Conservation (phyloP, 2,888 invertebrate species). For the Aporophyla nigra region DNA sequence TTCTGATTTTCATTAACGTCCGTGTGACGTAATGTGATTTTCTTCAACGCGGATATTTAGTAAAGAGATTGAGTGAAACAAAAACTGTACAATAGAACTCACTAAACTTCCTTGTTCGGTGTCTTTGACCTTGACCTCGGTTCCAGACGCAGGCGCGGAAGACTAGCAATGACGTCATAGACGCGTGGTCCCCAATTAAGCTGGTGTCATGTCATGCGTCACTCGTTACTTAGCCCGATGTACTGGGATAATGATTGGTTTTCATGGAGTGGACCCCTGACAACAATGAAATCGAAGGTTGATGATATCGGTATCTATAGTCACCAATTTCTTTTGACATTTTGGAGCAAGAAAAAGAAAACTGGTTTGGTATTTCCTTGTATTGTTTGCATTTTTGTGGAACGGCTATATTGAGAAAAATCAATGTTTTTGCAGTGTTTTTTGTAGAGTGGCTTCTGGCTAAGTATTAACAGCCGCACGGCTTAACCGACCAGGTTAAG, state of each 20-base stretch:
- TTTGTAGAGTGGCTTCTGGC: too few relatives aligned
- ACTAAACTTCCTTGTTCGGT: slow-evolving; percentile 36
- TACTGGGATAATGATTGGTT: slow-evolving; percentile 50
- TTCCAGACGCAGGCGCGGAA: slow-evolving; percentile 58
- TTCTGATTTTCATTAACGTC: too few relatives aligned
- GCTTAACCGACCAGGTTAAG: too few relatives aligned
- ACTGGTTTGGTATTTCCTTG: not conserved
- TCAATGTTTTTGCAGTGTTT: too few relatives aligned
- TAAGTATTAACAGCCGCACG: too few relatives aligned
- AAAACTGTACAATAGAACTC: slow-evolving; percentile 40
- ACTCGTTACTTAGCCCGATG: slow-evolving; percentile 5
- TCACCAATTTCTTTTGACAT: not conserved
- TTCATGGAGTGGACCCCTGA: slow-evolving; percentile 19
- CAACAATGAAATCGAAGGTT: slow-evolving; percentile 22
- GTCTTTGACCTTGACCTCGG: slow-evolving; percentile 54
- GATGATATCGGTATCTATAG: too few relatives aligned
- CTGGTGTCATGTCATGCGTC: slow-evolving; percentile 31
- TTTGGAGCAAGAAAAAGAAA: not conserved
- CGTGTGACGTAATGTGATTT: too few relatives aligned
- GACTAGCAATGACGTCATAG: slow-evolving; percentile 55
- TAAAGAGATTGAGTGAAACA: slow-evolving; percentile 8
- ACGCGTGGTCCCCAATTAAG: slow-evolving; percentile 37
- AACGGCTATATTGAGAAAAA: too few relatives aligned
- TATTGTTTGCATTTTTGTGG: not conserved
- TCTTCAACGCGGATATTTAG: slow-evolving; percentile 32